Conservation (phyloP, 2,888 invertebrate species). For the Morpho helenor region DNA sequence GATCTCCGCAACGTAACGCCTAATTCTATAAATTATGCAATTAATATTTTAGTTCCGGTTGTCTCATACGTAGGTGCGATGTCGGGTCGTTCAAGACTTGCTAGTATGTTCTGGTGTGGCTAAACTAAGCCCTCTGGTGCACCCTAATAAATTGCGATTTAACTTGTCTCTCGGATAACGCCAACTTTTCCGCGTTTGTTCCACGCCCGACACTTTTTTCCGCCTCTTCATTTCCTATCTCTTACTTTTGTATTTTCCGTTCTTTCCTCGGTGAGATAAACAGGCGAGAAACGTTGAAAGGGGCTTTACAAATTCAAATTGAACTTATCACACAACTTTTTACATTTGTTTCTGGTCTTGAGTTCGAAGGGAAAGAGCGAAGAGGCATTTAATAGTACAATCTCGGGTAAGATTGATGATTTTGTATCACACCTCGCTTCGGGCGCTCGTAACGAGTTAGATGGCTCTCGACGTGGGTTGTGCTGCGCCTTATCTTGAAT, state of each 20-base stretch:
- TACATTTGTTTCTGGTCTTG: slow-evolving; percentile 79
- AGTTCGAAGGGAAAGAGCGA: slow-evolving; percentile 75
- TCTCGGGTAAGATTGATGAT: slow-evolving; percentile 78
- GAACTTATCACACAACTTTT: slow-evolving; percentile 80
- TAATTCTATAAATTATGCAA: too few species aligned
- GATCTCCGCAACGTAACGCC: too few species aligned
- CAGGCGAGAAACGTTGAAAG: slow-evolving; percentile 78
- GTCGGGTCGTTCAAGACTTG: slow-evolving; percentile 22
- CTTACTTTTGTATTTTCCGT: slow-evolving; percentile 79
- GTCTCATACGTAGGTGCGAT: slow-evolving; percentile 8
- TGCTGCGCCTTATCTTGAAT: slow-evolving; percentile 76
- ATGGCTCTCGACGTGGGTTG: slow-evolving; percentile 74
- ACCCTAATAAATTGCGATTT: slow-evolving; percentile 79
- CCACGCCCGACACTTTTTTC: slow-evolving; percentile 76
- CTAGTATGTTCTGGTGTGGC: slow-evolving; percentile 32
- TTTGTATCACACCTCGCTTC: slow-evolving; percentile 79
- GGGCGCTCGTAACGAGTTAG: slow-evolving; percentile 76
- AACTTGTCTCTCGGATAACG: slow-evolving; percentile 79
- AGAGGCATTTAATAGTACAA: slow-evolving; percentile 79
- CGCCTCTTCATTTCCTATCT: slow-evolving; percentile 80
- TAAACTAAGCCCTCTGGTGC: slow-evolving; percentile 68
- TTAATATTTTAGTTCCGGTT: neutral
- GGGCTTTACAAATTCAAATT: slow-evolving; percentile 80
- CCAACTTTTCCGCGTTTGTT: slow-evolving; percentile 77
- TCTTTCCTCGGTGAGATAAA: slow-evolving; percentile 75